Base-by-base conservation (phyloP, 1,140 invertebrate species). In the Leptinotarsa texana region DNA sequence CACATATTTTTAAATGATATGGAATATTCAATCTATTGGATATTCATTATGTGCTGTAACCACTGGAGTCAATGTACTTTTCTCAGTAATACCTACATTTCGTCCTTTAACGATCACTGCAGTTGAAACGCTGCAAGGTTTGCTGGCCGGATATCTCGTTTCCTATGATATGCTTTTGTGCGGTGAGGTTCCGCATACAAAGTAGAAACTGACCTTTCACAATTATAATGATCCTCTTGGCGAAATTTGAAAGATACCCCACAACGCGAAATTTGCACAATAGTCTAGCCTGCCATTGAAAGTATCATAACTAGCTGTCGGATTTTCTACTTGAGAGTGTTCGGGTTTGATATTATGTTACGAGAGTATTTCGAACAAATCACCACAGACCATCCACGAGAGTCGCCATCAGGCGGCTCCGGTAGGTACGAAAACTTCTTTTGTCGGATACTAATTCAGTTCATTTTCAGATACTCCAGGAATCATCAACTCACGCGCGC, bases 181-280 rank as follows among this genome's bases (percentile, higher is more conserved):
- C 15, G 4, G 4, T 17, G 51, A 57, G n/a, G 0, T 17, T 57
- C 11, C 0, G 51, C 51, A 57, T 8, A 33, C 6, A 42, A 42
- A 42, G 33, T 42, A 42, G 2, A 42, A 57, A 17, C 17, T 57
- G 51, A 57, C 51, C 51, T 18, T 5, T 57, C 51, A 3, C 51
- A 57, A 57, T 57, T 57, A 57, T 57, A n/a, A 13, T 57, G n/a
- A 57, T 57, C 51, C n/a, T 18, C 51, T 57, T 57, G 51, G 51
- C n/a, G 51, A 18, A 17, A 57, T 57, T 57, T 57, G 15, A 57
- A 57, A 57, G 51, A 57, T 57, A 18, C 6, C 15, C 51, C 6
- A 57, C 17, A 57, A 17, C 3, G 51, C 6, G 3, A 17, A n/a
- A 57, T 57, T 57, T 57, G 33, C 33, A 42, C 33, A 42, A 42